Evolutionary conservation across 2,113 vertebrate species (phyloP).

Genomic region (Euleptes europaea): DNA sequence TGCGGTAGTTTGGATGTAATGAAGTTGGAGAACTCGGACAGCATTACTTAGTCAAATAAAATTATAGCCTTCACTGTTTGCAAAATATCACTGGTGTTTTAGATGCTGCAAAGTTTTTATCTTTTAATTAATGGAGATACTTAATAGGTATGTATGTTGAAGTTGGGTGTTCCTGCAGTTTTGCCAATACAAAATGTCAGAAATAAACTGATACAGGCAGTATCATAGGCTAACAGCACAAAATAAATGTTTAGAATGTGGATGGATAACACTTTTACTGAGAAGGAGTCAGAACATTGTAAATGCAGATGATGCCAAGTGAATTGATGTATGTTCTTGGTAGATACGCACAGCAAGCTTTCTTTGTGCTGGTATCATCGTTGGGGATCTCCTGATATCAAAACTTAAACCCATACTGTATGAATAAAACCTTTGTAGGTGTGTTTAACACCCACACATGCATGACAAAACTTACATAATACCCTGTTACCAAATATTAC

Average conservation of each 20-base stretch:
- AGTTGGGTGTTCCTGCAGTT: background rate
- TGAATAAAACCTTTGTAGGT: background rate
- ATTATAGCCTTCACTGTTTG: background rate
- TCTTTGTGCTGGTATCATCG: background rate
- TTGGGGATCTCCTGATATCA: background rate
- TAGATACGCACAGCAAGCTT: background rate
- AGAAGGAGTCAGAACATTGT: background rate
- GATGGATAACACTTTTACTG: background rate
- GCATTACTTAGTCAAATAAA: background rate
- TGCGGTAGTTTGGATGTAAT: background rate
- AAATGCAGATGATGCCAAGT: background rate
- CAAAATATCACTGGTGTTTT: background rate
- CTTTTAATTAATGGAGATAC: background rate
- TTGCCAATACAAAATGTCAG: background rate
- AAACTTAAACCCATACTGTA: background rate
- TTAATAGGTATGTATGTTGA: background rate
- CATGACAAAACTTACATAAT: background rate
- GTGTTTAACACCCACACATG: background rate
- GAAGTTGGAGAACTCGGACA: background rate
- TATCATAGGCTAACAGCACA: background rate
- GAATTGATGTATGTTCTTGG: background rate
- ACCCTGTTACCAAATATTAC: background rate
- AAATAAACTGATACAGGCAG: background rate
- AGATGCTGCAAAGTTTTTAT: background rate
- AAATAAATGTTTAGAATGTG: background rate